A percentile compares a stretch with the other conserved stretches of the same genome.
Conservation (phyloP, 1,140 invertebrate genomes). For the Piezodorus guildinii region DNA sequence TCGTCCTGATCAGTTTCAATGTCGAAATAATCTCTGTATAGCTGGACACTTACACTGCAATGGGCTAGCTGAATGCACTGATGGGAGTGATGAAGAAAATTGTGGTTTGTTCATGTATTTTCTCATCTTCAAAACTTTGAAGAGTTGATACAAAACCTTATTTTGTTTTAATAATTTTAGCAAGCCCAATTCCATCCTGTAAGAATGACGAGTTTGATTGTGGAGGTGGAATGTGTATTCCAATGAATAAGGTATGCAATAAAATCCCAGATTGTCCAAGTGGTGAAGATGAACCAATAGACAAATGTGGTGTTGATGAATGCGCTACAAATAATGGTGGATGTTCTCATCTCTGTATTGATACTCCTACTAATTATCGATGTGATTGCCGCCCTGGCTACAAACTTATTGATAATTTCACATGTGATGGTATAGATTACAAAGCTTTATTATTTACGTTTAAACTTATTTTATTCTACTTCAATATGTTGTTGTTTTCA, state of each 20-base stretch:
- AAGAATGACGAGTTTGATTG: constrained; percentile 69
- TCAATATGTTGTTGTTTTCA: background rate
- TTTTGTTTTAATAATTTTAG: constrained; percentile 50
- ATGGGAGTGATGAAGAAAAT: constrained; percentile 71
- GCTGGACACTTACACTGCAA: constrained; percentile 71
- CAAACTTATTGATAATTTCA: constrained; percentile 56
- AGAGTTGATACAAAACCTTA: background rate
- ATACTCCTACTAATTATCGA: constrained; percentile 61
- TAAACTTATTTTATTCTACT: background rate
- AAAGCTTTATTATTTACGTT: too few relatives aligned
- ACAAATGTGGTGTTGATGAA: constrained; percentile 63
- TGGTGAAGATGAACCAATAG: constrained; percentile 59
- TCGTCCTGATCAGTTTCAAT: constrained; percentile 64
- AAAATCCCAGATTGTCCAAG: constrained; percentile 69
- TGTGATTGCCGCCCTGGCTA: constrained; percentile 73
- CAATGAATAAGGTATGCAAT: constrained; percentile 73
- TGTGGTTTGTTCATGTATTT: constrained; percentile 43
- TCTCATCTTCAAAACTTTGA: background rate
- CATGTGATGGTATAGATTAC: constrained; percentile 55
- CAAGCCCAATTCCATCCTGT: constrained; percentile 64
- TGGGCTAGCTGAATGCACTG: constrained; percentile 65
- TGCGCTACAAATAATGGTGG: constrained; percentile 57
- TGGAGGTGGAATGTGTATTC: constrained; percentile 54
- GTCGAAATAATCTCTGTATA: constrained; percentile 69
- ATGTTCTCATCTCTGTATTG: constrained; percentile 73